These are phyloP conservation scores for Pituophis catenifer DNA, from an alignment of 2,113 vertebrate genomes.

Conservation along the genomic window DNA sequence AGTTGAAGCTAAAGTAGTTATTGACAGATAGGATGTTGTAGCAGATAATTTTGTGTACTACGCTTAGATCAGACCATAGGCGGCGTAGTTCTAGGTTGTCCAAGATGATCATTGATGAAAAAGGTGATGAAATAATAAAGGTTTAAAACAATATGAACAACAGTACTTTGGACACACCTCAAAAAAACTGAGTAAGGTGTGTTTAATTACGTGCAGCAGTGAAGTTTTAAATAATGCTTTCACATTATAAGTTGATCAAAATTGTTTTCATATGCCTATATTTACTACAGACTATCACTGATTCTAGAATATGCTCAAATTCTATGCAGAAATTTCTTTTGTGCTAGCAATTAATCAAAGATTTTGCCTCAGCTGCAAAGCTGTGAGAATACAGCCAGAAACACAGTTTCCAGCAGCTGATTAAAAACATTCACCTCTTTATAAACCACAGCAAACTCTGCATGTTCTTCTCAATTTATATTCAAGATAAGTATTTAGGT, in stretches of 20 bases:
- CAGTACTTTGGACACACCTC: not conserved
- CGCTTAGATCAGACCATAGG: too few relatives aligned
- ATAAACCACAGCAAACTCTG: not conserved
- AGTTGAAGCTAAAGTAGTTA: too few relatives aligned
- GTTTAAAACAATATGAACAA: not conserved
- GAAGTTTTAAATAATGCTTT: not conserved
- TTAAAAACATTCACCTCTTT: not conserved
- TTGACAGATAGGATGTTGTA: too few relatives aligned
- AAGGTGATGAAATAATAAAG: not conserved
- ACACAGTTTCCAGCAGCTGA: not conserved
- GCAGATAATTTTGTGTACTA: too few relatives aligned
- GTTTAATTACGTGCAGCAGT: not conserved
- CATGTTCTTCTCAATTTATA: not conserved
- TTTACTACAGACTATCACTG: not conserved
- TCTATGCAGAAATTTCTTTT: not conserved
- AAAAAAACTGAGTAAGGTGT: not conserved
- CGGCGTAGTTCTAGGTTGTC: too few relatives aligned
- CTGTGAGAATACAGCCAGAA: not conserved
- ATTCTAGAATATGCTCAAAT: not conserved
- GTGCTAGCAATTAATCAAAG: not conserved
- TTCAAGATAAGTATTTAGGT: not conserved
- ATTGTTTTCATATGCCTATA: not conserved
- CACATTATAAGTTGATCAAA: not conserved
- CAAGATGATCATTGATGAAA: not conserved
- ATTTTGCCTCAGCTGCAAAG: not conserved